Base-by-base conservation (phyloP, 2,888 invertebrate genomes). In the Dioctria rufipes region DNA sequence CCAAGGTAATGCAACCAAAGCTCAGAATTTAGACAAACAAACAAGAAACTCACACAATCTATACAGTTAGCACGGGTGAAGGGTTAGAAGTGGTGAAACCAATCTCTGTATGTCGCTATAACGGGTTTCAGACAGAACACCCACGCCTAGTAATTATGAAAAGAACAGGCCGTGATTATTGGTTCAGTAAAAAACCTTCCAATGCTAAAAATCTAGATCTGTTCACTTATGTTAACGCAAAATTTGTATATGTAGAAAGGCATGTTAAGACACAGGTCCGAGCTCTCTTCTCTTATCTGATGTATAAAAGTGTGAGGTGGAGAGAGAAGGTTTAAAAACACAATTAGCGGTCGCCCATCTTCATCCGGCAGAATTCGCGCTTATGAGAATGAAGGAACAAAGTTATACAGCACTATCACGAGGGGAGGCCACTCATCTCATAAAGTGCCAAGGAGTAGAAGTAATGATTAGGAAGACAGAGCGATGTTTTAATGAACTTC, bases 181-280 rank as follows among this genome's bases (percentile, higher is more conserved):
- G 3, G 5, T 42, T 42, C 43, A 40, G 2, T 4, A 66, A 9
- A 66, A 66, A 66, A 5, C 4, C 66, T 8, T 5, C 5, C 8
- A 43, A 40, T 42, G 6, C 66, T 5, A 66, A 66, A 42, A 66
- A 66, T 42, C 42, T 66, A 25, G 43, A 66, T 66, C 5, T 66
- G 8, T 11, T 66, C 4, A 43, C 66, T 42, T 66, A 66, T 43
- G 43, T 66, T 5, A 66, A 66, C 39, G 37, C 63, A 6, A 63
- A 63, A 11, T 66, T 42, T 43, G 40, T 66, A 9, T 66, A 43
- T 66, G 66, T 43, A 4, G 66, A 66, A 66, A 66, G 66, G 43
- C 66, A 66, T 11, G 11, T 66, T n/a, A 8, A 43, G n/a, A 4
- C n/a, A 11, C 42, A 66, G 42, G 42, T 66, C 5, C 42, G 42